Base-by-base conservation (phyloP, 2,113 vertebrate species). In the Plecotus auritus region DNA sequence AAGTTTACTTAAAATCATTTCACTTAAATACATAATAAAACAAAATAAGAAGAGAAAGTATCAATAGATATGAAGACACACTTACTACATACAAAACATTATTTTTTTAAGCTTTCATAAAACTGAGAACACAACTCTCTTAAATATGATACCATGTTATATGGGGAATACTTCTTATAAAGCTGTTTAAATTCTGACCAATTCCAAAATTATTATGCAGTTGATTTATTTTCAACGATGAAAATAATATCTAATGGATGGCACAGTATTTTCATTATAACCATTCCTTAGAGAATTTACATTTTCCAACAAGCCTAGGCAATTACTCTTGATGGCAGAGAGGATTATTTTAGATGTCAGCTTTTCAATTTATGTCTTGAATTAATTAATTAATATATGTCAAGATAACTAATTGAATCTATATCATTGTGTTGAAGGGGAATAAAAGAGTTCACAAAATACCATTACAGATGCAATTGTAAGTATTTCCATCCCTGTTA, bases 271-370 rank as follows among this genome's bases (percentile, higher is more conserved):
- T 96, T 78, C 7, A 72, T 78, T 78, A 45, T 1, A 70, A 84
- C 18, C 3, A 45, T 87, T 84, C 26, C 40, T 95, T 69, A n/a
- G 74, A 56, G 40, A 70, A 91, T 86, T 83, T 84, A 70, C 40
- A 70, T 28, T 93, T 92, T 92, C 4, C 13, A n/a, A 28, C 35
- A 73, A 92, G n/a, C 9, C 16, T 37, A 84, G 28, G 49, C 59
- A 37, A 81, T 95, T 90, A 90, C 70, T 81, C 30, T 26, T 40
- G 66, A 76, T 70, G 30, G 37, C 59, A 96, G 40, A 92, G 61
- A 93, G 16, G 64, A 93, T 93, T 92, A 96, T 82, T 84, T 95
- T 95, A 92, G 4, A 54, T 88, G 1, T 72, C 83, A 86, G 9
- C 30, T 92, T 92, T 92, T 59, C 20, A 77, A n/a, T 66, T 92